Evolutionary conservation across 2,797 vertebrate species (phyloP).

Genomic region (Mico argentatus): DNA sequence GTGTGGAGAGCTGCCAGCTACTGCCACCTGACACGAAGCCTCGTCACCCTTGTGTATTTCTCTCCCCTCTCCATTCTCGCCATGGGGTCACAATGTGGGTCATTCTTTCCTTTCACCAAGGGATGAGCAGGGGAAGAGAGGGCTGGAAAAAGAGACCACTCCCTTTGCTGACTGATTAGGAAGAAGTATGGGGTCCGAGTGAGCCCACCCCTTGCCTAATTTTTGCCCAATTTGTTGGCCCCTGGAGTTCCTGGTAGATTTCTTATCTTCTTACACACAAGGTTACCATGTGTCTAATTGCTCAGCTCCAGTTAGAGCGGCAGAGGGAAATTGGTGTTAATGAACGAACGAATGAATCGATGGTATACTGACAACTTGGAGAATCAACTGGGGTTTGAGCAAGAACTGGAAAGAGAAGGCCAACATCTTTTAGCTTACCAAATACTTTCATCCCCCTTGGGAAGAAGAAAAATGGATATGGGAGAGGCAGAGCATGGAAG

Average conservation of each 20-base stretch:
- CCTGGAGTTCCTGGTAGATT: background rate
- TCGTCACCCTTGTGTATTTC: background rate
- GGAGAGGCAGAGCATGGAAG: background rate
- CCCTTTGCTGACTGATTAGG: background rate
- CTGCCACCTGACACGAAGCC: conserved; percentile 2
- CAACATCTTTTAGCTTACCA: background rate
- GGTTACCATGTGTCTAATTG: background rate
- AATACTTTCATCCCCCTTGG: background rate
- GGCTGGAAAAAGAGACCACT: background rate
- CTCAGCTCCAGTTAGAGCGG: background rate
- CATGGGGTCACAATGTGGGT: background rate
- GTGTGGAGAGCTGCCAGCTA: background rate
- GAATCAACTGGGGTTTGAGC: background rate
- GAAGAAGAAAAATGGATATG: background rate
- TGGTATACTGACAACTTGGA: background rate
- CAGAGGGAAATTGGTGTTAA: background rate
- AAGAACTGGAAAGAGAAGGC: background rate
- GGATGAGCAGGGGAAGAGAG: background rate
- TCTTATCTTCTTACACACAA: background rate
- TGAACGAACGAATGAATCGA: background rate
- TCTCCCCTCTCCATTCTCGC: background rate
- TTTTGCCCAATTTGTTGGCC: background rate
- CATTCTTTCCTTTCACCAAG: background rate
- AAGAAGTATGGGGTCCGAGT: background rate
- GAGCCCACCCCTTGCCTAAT: background rate